Evolutionary conservation across 2,113 vertebrate species (phyloP).

Genomic region (Etheostoma spectabile): DNA sequence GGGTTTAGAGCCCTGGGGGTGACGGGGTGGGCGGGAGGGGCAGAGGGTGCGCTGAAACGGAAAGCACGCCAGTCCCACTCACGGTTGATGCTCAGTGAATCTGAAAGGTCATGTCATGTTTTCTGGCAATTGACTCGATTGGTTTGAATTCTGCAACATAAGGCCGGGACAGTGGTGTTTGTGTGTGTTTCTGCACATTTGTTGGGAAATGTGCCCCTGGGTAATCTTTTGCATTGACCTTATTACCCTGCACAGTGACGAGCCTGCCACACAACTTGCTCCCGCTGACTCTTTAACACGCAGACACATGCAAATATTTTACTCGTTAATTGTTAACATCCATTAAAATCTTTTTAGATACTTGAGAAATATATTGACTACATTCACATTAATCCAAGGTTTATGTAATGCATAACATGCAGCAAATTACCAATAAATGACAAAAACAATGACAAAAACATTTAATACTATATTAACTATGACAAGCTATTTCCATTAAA

Average conservation of each 20-base stretch:
- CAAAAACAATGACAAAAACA: too few species aligned
- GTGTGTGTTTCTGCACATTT: conserved; percentile 88
- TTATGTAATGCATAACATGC: not conserved
- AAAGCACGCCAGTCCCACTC: conserved; percentile 91
- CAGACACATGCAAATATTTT: conserved; percentile 41
- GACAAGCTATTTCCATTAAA: not conserved
- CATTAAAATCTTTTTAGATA: conserved; percentile 21
- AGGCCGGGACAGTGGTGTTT: conserved; percentile 84
- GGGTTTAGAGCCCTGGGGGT: conserved; percentile 89
- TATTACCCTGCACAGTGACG: conserved; percentile 91
- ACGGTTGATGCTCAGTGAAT: conserved; percentile 92
- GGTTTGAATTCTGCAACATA: conserved; percentile 94
- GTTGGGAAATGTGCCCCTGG: conserved; percentile 90
- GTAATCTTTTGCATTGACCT: conserved; percentile 96
- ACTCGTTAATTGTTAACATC: conserved; percentile 26
- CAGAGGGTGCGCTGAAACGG: conserved; percentile 90
- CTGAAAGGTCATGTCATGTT: conserved; percentile 99
- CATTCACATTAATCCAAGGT: not conserved
- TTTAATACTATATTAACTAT: not conserved
- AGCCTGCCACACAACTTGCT: conserved; percentile 85
- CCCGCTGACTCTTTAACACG: conserved; percentile 66
- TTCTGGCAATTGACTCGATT: conserved; percentile 98
- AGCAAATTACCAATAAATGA: not conserved
- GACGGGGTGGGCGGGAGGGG: conserved; percentile 86
- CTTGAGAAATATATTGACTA: not conserved